Percentiles rank a stretch among this genome's conserved stretches.
These are phyloP conservation scores for Masnerella sp. DNA, from an alignment of 2,888 invertebrate species.

Conservation along the genomic window DNA sequence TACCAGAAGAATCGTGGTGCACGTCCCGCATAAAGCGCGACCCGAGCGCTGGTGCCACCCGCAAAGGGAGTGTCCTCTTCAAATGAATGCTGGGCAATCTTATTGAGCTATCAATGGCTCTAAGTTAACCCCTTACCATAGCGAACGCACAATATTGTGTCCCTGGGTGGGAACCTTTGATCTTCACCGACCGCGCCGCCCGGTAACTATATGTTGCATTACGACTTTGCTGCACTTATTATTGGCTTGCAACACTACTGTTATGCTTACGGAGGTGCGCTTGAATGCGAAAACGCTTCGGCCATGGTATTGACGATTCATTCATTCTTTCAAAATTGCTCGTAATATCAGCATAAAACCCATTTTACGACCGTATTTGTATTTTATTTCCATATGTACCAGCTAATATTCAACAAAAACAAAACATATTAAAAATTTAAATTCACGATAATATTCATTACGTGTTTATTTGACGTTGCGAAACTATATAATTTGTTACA, in stretches of 20 bases:
- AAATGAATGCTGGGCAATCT: constrained; percentile 70
- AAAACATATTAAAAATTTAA: too few species aligned
- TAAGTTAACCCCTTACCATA: constrained; percentile 70
- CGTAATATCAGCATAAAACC: constrained; percentile 45
- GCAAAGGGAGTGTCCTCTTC: constrained; percentile 66
- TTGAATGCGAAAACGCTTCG: too few species aligned
- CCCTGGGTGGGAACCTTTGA: constrained; percentile 70
- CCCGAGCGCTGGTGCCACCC: constrained; percentile 60
- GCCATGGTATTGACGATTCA: constrained; percentile 31
- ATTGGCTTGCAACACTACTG: constrained; percentile 69
- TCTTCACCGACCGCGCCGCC: constrained; percentile 73
- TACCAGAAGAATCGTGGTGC: constrained; percentile 63
- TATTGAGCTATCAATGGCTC: constrained; percentile 74
- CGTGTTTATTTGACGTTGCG: too few species aligned
- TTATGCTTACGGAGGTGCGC: constrained; percentile 68
- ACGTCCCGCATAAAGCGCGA: constrained; percentile 54
- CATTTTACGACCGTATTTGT: constrained; percentile 32
- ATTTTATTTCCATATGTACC: too few species aligned
- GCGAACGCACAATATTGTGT: constrained; percentile 65
- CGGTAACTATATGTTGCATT: constrained; percentile 74
- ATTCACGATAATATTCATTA: too few species aligned
- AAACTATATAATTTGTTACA: too few species aligned
- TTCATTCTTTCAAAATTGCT: constrained; percentile 54
- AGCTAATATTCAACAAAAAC: too few species aligned
- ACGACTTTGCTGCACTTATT: constrained; percentile 72